phyloP scores from a whole-genome alignment of 2,888 invertebrate genomes.

The Dioctria linearis region DNA sequence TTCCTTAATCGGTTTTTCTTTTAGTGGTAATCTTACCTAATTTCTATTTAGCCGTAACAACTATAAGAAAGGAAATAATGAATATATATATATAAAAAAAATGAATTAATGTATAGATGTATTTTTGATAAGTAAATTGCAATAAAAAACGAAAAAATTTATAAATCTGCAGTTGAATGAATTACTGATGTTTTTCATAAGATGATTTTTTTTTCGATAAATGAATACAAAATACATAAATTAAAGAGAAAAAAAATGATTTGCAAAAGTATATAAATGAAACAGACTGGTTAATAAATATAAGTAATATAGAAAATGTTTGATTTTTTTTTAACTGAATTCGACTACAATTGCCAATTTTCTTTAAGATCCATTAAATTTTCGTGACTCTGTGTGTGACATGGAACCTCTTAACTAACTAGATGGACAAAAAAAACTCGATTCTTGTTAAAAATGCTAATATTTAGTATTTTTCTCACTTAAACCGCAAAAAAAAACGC shows the following conservation, averaged over 20 bases:
- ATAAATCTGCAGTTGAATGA: neutral
- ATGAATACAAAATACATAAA: slow-evolving; percentile 1
- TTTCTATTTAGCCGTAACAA: neutral
- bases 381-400: neutral
- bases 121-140: slow-evolving; percentile 40
- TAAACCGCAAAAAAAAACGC: no score
- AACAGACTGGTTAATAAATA: slow-evolving; percentile 13
- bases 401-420: no score
- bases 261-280: neutral
- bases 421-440: no score
- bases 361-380: no score
- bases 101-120: slow-evolving; percentile 40
- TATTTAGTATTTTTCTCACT: no score
- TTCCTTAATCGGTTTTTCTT: no score
- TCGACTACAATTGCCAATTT: neutral
- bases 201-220: neutral
- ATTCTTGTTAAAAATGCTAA: no score
- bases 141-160: slow-evolving; percentile 13
- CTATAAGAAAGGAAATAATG: neutral
- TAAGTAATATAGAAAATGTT: neutral
- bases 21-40: no score
- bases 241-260: neutral
- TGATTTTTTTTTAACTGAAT: neutral
- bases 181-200: neutral
- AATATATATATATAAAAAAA: slow-evolving; percentile 20